These are phyloP conservation scores for Corapipo altera DNA, from an alignment of 2,113 vertebrate genomes.

Conservation along the genomic window DNA sequence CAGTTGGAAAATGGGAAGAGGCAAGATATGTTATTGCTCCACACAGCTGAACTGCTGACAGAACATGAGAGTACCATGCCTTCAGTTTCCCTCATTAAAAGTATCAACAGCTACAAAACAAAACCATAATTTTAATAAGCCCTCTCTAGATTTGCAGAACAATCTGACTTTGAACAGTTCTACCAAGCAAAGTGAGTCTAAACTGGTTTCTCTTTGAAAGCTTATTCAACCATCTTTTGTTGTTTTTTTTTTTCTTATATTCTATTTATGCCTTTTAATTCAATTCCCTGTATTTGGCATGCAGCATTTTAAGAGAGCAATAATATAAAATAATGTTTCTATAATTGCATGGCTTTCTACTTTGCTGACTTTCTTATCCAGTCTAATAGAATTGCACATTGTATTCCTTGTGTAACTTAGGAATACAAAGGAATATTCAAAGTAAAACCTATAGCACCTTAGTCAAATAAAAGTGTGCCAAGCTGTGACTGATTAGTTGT, in stretches of 20 bases:
- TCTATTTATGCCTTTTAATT: slow-evolving; percentile 60
- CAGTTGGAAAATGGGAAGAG: rapidly evolving
- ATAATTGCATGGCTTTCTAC: slow-evolving; percentile 38
- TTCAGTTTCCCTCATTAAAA: background rate
- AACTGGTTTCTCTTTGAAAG: background rate
- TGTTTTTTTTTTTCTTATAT: slow-evolving; percentile 13
- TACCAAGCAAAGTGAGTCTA: background rate
- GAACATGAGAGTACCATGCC: background rate
- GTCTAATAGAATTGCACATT: background rate
- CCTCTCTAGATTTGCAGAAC: background rate
- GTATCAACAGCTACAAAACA: background rate
- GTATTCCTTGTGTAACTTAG: background rate
- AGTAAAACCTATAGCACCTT: background rate
- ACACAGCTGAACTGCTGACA: background rate
- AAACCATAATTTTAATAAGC: background rate
- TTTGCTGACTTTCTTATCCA: slow-evolving; percentile 8
- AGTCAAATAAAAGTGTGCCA: background rate
- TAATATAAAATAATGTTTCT: slow-evolving; percentile 15
- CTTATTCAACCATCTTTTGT: background rate
- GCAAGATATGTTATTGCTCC: background rate
- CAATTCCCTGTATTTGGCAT: slow-evolving; percentile 27
- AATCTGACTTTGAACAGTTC: background rate
- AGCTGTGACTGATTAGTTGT: background rate
- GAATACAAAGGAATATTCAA: background rate
- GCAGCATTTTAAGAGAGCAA: slow-evolving; percentile 10